phyloP scores from a whole-genome alignment of 1,140 invertebrate species.

The Pogonognathellus flavescens region DNA sequence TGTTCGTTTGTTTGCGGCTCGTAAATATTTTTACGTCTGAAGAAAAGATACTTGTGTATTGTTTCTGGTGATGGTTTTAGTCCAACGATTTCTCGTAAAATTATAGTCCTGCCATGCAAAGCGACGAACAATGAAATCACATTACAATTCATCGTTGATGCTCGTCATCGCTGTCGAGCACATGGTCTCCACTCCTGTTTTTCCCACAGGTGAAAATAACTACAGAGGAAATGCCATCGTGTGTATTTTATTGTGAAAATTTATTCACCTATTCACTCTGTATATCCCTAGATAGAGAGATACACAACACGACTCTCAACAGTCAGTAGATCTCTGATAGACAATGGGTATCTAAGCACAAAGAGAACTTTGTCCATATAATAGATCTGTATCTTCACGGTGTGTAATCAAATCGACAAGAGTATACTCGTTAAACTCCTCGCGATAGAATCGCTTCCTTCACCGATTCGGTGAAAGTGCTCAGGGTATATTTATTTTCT shows the following conservation, averaged over 20 bases:
- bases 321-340: no score
- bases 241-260: no score
- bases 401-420: no score
- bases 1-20: no score
- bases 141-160: constrained; percentile 32
- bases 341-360: no score
- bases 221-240: neutral
- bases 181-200: neutral
- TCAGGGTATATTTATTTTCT: constrained; percentile 8
- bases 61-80: neutral
- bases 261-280: no score
- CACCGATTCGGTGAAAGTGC: neutral
- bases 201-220: constrained; percentile 37
- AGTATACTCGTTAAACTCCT: neutral
- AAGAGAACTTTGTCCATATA: no score
- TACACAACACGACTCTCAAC: no score
- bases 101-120: neutral
- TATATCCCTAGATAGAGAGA: no score
- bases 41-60: neutral
- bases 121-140: constrained; percentile 21
- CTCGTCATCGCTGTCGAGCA: constrained; percentile 19
- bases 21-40: neutral
- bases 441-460: neutral
- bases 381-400: no score
- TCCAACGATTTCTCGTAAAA: neutral